These are phyloP conservation scores for Geopemphigus sp. DNA, from an alignment of 1,140 invertebrate species.

Conservation along the genomic window DNA sequence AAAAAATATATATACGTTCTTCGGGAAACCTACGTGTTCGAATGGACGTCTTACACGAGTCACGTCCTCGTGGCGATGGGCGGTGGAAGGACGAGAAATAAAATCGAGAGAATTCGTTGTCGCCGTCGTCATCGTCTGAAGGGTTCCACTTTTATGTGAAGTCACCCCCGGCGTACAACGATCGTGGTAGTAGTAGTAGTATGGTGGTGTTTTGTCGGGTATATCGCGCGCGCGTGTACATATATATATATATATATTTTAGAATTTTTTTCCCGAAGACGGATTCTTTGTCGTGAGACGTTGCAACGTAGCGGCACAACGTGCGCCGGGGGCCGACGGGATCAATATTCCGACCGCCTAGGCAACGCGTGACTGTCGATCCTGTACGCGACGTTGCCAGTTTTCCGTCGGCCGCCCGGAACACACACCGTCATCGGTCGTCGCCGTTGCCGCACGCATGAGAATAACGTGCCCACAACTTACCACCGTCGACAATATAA, in stretches of 20 bases:
- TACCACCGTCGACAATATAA: too few relatives aligned
- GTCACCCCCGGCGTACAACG: conserved; percentile 23
- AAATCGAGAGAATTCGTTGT: conserved; percentile 1
- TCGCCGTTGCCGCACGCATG: too few relatives aligned
- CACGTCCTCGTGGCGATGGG: too few relatives aligned
- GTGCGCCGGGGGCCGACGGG: conserved; percentile 47
- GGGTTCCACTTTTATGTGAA: conserved; percentile 33
- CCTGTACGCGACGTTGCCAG: conserved; percentile 45
- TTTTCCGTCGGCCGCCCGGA: conserved; percentile 30
- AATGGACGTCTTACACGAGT: too few relatives aligned
- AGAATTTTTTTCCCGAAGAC: conserved; percentile 27
- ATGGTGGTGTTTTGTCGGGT: neutral
- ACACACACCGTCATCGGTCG: neutral
- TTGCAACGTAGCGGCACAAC: conserved; percentile 41
- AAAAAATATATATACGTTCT: too few relatives aligned
- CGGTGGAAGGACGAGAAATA: neutral
- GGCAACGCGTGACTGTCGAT: conserved; percentile 48
- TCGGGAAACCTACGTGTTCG: too few relatives aligned
- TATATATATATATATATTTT: conserved; percentile 2
- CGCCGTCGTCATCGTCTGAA: neutral
- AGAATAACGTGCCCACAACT: too few relatives aligned
- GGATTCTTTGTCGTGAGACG: conserved; percentile 47
- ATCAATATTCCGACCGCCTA: conserved; percentile 48
- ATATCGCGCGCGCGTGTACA: neutral
- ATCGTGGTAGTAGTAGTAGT: neutral